phyloP scores from a whole-genome alignment of 2,888 invertebrate genomes.

The Cerastis leucographa region DNA sequence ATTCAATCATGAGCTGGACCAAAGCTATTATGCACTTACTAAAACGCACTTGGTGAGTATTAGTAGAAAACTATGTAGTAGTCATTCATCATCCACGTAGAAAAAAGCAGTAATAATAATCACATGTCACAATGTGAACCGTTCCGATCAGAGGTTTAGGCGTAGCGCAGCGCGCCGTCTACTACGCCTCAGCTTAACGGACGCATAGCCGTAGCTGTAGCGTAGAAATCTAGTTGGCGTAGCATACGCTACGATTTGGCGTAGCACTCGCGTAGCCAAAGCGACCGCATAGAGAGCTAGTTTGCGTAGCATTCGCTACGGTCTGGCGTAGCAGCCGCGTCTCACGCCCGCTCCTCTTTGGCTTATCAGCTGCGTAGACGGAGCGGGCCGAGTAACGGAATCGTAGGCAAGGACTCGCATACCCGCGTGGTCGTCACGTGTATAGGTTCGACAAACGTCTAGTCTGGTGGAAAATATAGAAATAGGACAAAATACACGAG shows the following conservation, averaged over 20 bases:
- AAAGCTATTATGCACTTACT: conserved; percentile 14
- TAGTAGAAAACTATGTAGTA: background rate
- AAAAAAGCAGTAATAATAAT: background rate
- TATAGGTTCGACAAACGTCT: background rate
- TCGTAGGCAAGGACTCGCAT: background rate
- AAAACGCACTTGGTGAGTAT: background rate
- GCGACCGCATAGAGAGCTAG: background rate
- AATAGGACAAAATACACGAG: background rate
- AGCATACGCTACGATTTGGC: background rate
- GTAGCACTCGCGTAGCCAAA: background rate
- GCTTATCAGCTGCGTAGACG: background rate
- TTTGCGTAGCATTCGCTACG: background rate
- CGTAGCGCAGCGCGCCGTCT: too few species aligned
- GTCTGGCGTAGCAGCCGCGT: background rate
- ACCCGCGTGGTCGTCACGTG: background rate
- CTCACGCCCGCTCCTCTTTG: background rate
- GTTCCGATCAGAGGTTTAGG: background rate
- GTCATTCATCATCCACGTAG: background rate
- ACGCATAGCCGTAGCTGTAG: background rate
- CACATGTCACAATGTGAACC: background rate
- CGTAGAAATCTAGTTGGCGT: background rate
- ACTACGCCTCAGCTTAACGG: background rate
- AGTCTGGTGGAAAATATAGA: background rate
- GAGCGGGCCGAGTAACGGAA: background rate
- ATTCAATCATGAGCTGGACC: conserved; percentile 51